These are phyloP conservation scores for Piaya cayana DNA, from an alignment of 2,113 vertebrate genomes.

Conservation along the genomic window DNA sequence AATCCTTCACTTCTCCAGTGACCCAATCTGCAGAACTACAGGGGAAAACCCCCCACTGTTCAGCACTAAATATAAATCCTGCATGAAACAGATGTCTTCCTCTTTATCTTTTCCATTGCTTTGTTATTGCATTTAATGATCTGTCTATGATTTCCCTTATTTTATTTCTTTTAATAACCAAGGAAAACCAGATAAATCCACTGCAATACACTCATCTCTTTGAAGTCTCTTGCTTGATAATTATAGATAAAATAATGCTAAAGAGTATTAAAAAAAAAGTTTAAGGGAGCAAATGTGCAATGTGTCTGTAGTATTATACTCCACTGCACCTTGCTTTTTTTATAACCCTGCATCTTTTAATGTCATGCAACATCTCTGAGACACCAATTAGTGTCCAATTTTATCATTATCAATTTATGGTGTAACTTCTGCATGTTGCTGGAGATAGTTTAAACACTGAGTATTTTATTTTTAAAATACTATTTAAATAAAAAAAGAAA, in stretches of 20 bases:
- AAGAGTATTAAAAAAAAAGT: not conserved
- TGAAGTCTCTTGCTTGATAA: conserved; percentile 32
- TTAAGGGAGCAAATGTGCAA: not conserved
- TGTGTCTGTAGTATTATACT: not conserved
- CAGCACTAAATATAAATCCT: conserved; percentile 61
- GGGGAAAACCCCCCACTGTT: not conserved
- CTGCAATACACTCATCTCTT: not conserved
- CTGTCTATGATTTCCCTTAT: conserved; percentile 23
- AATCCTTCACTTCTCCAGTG: not conserved
- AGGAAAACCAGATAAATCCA: conserved; percentile 9
- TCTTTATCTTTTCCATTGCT: conserved; percentile 55
- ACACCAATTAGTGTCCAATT: not conserved
- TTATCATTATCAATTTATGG: not conserved
- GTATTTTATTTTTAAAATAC: not conserved
- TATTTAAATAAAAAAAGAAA: not conserved
- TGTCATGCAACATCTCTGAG: not conserved
- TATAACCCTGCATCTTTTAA: not conserved
- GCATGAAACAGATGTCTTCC: conserved; percentile 25
- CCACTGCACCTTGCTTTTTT: not conserved
- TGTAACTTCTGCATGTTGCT: not conserved
- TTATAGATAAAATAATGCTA: conserved; percentile 7
- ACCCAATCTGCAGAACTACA: conserved; percentile 19
- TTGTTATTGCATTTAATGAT: conserved; percentile 57
- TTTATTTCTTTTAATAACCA: conserved; percentile 38
- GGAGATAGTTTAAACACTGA: not conserved